phyloP scores from a whole-genome alignment of 2,888 invertebrate species.

The Acronicta alni region DNA sequence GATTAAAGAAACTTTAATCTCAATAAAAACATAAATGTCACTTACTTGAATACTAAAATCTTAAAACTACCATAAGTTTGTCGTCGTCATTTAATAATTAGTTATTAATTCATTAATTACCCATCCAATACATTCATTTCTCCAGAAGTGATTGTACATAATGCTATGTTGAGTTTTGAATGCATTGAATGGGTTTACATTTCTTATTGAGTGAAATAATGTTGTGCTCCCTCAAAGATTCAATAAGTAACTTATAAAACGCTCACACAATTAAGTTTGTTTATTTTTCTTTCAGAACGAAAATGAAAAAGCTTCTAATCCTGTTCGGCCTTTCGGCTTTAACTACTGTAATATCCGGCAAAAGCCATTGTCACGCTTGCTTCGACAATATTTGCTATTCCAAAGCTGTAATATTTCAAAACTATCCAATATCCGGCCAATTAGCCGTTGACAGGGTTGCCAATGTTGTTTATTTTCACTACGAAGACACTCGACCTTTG shows the following conservation, averaged over 20 bases:
- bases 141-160: too few species aligned
- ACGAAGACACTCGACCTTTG: slow-evolving; percentile 59
- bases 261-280: slow-evolving; percentile 23
- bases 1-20: too few species aligned
- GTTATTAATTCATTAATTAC: too few species aligned
- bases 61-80: too few species aligned
- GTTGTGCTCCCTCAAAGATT: too few species aligned
- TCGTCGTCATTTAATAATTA: too few species aligned
- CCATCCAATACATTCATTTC: slow-evolving; percentile 2
- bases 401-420: slow-evolving; percentile 66
- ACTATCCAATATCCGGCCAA: slow-evolving; percentile 73
- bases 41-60: too few species aligned
- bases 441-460: slow-evolving; percentile 72
- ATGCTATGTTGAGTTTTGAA: too few species aligned
- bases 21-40: too few species aligned
- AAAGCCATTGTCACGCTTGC: slow-evolving; percentile 72
- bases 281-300: slow-evolving; percentile 51
- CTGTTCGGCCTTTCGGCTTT: slow-evolving; percentile 38
- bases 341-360: slow-evolving; percentile 36
- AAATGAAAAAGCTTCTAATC: slow-evolving; percentile 56
- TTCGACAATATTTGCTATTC: slow-evolving; percentile 74
- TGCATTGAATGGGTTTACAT: too few species aligned
- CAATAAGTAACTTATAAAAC: too few species aligned
- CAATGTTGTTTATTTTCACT: slow-evolving; percentile 76
- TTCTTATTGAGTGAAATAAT: too few species aligned